Conservation (phyloP, 2,113 vertebrate species). For the Lonchura striata region DNA sequence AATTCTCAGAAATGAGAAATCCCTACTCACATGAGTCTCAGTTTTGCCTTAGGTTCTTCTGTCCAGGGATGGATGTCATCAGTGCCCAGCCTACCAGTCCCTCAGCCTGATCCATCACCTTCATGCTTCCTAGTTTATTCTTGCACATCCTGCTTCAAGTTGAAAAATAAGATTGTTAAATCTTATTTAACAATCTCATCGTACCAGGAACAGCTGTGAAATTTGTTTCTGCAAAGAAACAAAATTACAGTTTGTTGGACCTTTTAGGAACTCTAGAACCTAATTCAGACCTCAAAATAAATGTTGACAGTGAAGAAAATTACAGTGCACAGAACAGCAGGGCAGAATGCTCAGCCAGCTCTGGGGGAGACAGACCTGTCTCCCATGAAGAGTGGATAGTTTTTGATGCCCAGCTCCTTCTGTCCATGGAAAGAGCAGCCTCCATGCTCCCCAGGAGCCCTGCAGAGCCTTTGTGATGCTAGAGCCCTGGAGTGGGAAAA, state of each 20-base stretch:
- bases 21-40: neutral
- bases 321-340: neutral
- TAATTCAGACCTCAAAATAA: neutral
- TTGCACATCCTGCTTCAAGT: neutral
- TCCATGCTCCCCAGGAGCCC: neutral
- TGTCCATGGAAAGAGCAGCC: neutral
- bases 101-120: fast-evolving
- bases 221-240: neutral
- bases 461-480: neutral
- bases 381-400: neutral
- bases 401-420: neutral
- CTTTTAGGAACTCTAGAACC: neutral
- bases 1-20: constrained; percentile 5
- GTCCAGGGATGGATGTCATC: neutral
- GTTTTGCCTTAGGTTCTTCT: neutral
- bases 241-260: neutral
- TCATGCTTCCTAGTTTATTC: neutral
- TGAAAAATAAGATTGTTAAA: neutral
- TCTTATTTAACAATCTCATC: too few relatives aligned
- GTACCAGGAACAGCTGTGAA: neutral
- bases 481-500: neutral
- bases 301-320: neutral
- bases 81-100: neutral
- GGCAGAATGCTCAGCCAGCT: neutral
- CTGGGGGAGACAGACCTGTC: neutral